Evolutionary conservation across 2,113 vertebrate genomes (phyloP), one percentile per base, ranked within the genome.

Genomic region (Talpa occidentalis): DNA sequence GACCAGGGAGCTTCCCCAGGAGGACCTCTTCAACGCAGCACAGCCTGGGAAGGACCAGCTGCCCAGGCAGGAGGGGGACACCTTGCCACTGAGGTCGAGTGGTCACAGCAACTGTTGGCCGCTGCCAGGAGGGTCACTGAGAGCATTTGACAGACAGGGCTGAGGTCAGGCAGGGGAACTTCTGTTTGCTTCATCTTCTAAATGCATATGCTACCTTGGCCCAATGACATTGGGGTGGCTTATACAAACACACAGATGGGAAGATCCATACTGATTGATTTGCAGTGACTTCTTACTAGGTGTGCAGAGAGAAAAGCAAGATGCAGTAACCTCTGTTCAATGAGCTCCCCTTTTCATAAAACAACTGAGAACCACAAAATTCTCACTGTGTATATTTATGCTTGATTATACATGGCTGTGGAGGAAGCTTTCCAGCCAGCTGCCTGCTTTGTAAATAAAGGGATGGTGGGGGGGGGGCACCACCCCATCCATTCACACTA

Each of bases 341-440:
- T 0, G 10, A 2, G 35, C 8, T 32, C 6, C 67, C 52, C 32
- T 21, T 80, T 90, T 15, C n/a, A 32, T 62, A 35, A 40, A 77
- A 37, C 0, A 5, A 42, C 28, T 3, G 26, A 78, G 73, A 52
- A 28, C 74, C n/a, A 30, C 1, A 11, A 14, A 73, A 42, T 21
- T 11, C 67, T 35, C 24, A 42, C 37, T 44, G 3, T 22, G 5
- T 3, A 0, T 5, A 0, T n/a, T 56, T 52, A 78, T 21, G 1
- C 77, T 9, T 37, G 60, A 77, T 70, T 24, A 2, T 1, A 0
- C 37, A 4, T 52, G 64, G 21, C 19, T 6, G 0, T 2, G n/a
- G 44, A 72, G 60, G 49, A 42, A 4, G 60, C 6, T 22, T 6
- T 35, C 52, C 0, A 30, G 62, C 47, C 49, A 49, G 11, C 30